Base-by-base conservation (phyloP, 2,797 vertebrate species). In the Cryptoprocta ferox region DNA sequence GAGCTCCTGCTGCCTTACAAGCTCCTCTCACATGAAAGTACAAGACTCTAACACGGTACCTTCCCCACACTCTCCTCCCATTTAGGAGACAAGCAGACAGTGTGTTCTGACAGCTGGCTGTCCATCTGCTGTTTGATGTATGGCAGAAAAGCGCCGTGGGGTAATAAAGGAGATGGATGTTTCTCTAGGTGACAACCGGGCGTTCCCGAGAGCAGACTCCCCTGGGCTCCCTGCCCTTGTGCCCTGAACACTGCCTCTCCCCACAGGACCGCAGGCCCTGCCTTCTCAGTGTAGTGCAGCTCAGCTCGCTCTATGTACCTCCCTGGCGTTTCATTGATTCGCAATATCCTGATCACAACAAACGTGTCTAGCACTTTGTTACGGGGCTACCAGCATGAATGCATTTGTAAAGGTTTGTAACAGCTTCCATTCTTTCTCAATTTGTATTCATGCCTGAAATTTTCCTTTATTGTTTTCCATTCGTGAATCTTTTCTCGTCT, bases 21-120 rank as follows among this genome's bases (percentile, higher is more conserved):
- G 94, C 97, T 82, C 97, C 97, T 93, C 80, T 86, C 89, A 82
- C 89, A 83, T 93, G 56, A 97, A 98, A 96, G 93, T n/a, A 94
- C 56, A 79, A 80, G 66, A 87, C 94, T 96, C 65, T 86, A 80
- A 96, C 84, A 71, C 1, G 1, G 61, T n/a, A 53, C 76, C 89
- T 82, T 93, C 83, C 16, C 28, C 66, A 79, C 32, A 53, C 75
- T 81, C 2, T 26, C 48, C 89, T 92, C 28, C 87, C 16, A 13
- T 79, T 42, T 65, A 61, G 66, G 81, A 71, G 70, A 81, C 76
- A 39, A 63, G 93, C 76, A 8, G 68, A 28, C 78, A 42, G 12
- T 70, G 50, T 78, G 96, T 96, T 70, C 92, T 50, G 95, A 93
- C 95, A 92, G 93, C 84, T 92, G 96, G 95, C 88, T 95, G 81